These are phyloP conservation scores for Lepidostoma basale DNA, from an alignment of 1,140 invertebrate genomes.

Conservation along the genomic window DNA sequence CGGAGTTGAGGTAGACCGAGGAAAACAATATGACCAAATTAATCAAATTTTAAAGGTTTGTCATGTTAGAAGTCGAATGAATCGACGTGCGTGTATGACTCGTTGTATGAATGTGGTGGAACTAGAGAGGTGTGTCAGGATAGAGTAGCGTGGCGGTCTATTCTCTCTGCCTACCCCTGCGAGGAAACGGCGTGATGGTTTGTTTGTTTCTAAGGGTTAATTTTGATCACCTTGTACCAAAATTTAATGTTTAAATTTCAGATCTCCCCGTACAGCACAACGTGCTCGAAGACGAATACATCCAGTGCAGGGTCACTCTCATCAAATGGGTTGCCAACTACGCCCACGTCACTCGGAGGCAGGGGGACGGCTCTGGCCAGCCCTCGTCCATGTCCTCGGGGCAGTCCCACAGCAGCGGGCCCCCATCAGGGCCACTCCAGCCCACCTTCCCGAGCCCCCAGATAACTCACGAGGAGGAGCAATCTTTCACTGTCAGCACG, in stretches of 20 bases:
- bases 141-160: too few species aligned
- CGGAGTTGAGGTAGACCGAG: too few species aligned
- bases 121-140: too few species aligned
- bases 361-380: constrained; percentile 58
- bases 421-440: constrained; percentile 51
- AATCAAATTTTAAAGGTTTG: too few species aligned
- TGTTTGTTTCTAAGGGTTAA: too few species aligned
- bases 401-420: constrained; percentile 50
- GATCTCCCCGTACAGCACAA: constrained; percentile 64
- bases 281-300: constrained; percentile 68
- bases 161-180: too few species aligned
- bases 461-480: constrained; percentile 57
- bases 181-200: too few species aligned
- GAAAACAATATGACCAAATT: too few species aligned
- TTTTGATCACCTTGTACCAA: too few species aligned
- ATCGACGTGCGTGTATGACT: too few species aligned
- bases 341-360: constrained; percentile 73
- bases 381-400: constrained; percentile 57
- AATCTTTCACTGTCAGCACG: constrained; percentile 59
- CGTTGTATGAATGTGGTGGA: too few species aligned
- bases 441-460: constrained; percentile 51
- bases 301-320: constrained; percentile 79
- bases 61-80: too few species aligned
- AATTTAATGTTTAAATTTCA: constrained; percentile 53
- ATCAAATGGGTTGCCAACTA: constrained; percentile 90